These are phyloP conservation scores for Drosophila lacteicornis DNA, from an alignment of 1,140 invertebrate species.

Conservation along the genomic window DNA sequence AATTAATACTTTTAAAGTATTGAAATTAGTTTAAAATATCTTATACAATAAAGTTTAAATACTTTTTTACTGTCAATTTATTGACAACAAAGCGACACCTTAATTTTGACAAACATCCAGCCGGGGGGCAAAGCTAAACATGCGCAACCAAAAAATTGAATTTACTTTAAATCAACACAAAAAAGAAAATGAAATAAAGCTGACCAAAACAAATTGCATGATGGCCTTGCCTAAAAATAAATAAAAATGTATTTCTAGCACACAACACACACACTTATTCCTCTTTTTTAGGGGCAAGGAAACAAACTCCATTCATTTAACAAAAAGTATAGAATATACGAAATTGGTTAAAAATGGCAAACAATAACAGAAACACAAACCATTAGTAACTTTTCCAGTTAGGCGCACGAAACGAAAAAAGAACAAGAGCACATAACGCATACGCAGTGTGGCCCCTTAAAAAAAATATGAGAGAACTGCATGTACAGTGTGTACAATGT, in stretches of 20 bases:
- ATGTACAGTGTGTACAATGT: slow-evolving; percentile 11
- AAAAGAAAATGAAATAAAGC: slow-evolving; percentile 17
- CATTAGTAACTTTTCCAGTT: slow-evolving; percentile 60
- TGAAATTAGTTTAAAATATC: not conserved
- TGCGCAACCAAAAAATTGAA: not conserved
- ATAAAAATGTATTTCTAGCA: slow-evolving; percentile 26
- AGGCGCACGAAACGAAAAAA: slow-evolving; percentile 11
- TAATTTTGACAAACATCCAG: slow-evolving; percentile 5
- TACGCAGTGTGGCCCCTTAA: slow-evolving; percentile 31
- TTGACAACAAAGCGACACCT: not conserved
- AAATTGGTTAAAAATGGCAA: slow-evolving; percentile 47
- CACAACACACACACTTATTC: slow-evolving; percentile 9
- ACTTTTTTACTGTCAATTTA: not conserved
- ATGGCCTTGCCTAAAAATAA: slow-evolving; percentile 17
- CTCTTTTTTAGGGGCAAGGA: slow-evolving; percentile 22
- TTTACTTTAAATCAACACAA: slow-evolving; percentile 26
- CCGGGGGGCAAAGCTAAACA: not conserved
- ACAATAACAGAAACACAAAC: slow-evolving; percentile 44
- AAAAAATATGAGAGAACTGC: not conserved
- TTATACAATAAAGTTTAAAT: not conserved
- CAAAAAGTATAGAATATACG: slow-evolving; percentile 29
- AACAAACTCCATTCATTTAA: slow-evolving; percentile 46
- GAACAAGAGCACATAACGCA: slow-evolving; percentile 33
- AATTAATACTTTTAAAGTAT: no score
- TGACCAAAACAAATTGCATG: slow-evolving; percentile 7